A percentile compares a stretch with the other conserved stretches of the same genome.
Evolutionary conservation across 1,140 invertebrate genomes (phyloP).

Genomic region (Melitaea cinxia): DNA sequence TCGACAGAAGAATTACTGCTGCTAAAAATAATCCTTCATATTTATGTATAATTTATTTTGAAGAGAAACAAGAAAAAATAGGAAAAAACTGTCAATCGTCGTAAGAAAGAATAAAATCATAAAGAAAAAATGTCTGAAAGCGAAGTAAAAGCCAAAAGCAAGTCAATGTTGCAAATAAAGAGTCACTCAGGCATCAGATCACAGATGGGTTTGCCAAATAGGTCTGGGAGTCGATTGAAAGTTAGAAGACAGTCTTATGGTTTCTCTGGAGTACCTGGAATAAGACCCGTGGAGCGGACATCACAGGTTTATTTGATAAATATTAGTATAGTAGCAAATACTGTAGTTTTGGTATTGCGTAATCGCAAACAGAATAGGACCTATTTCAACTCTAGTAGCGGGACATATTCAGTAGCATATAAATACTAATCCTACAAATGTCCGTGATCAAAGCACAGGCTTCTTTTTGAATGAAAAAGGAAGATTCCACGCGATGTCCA

Average conservation of each 20-base stretch:
- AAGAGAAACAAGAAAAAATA: background rate
- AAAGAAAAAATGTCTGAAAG: conserved; percentile 44
- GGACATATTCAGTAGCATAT: too few species aligned
- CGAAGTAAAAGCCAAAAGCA: conserved; percentile 45
- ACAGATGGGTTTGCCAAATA: conserved; percentile 35
- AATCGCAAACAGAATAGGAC: too few species aligned
- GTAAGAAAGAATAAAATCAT: background rate
- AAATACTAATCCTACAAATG: too few species aligned
- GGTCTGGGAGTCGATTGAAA: conserved; percentile 57
- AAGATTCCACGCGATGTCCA: too few species aligned
- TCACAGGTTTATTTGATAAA: conserved; percentile 49
- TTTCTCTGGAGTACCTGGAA: conserved; percentile 59
- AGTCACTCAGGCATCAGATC: conserved; percentile 44
- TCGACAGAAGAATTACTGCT: background rate
- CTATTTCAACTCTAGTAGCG: too few species aligned
- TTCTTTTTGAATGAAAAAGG: too few species aligned
- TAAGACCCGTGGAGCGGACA: conserved; percentile 54
- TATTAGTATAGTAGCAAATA: too few species aligned
- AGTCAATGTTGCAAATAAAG: conserved; percentile 47
- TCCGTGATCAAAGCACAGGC: too few species aligned
- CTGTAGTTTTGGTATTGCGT: too few species aligned
- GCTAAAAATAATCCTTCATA: background rate
- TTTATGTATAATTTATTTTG: too few species aligned
- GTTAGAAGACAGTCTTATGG: conserved; percentile 59
- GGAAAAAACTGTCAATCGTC: background rate